phyloP scores from a whole-genome alignment of 2,888 invertebrate genomes.

The Elmis aenea region DNA sequence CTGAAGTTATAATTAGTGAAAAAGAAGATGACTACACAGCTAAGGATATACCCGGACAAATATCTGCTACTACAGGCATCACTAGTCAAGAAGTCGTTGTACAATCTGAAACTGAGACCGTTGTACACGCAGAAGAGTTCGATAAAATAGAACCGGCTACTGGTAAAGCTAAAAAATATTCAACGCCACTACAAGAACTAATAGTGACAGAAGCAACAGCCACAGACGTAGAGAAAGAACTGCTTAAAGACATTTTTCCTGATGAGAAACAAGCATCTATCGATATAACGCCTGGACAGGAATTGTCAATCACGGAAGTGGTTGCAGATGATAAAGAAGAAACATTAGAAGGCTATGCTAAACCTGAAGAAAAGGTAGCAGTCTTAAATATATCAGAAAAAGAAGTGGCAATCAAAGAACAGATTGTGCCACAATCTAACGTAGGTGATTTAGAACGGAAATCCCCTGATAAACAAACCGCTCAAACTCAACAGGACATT shows the following conservation, averaged over 20 bases:
- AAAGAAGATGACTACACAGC: slow-evolving; percentile 46
- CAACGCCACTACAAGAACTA: slow-evolving; percentile 49
- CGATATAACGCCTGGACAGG: slow-evolving; percentile 54
- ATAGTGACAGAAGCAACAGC: slow-evolving; percentile 51
- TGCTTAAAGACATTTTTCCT: slow-evolving; percentile 50
- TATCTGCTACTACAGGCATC: slow-evolving; percentile 44
- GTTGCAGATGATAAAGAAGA: slow-evolving; percentile 51
- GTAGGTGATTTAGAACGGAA: slow-evolving; percentile 46
- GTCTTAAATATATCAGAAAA: slow-evolving; percentile 49
- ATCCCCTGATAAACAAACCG: slow-evolving; percentile 44
- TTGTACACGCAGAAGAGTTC: slow-evolving; percentile 46
- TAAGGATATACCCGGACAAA: slow-evolving; percentile 40
- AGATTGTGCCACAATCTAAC: slow-evolving; percentile 44
- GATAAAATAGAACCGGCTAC: slow-evolving; percentile 42
- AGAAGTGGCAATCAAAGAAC: slow-evolving; percentile 51
- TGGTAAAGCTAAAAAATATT: slow-evolving; percentile 49
- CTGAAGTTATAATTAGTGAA: slow-evolving; percentile 45
- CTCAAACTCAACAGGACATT: slow-evolving; percentile 45
- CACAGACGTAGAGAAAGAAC: slow-evolving; percentile 51
- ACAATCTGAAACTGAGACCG: slow-evolving; percentile 48
- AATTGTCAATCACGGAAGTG: slow-evolving; percentile 58
- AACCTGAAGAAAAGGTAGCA: slow-evolving; percentile 50
- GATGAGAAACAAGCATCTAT: slow-evolving; percentile 52
- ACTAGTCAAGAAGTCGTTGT: slow-evolving; percentile 47
- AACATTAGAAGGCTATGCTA: slow-evolving; percentile 42